These are phyloP conservation scores for Vulpes lagopus DNA, from an alignment of 2,113 vertebrate species.

Conservation along the genomic window DNA sequence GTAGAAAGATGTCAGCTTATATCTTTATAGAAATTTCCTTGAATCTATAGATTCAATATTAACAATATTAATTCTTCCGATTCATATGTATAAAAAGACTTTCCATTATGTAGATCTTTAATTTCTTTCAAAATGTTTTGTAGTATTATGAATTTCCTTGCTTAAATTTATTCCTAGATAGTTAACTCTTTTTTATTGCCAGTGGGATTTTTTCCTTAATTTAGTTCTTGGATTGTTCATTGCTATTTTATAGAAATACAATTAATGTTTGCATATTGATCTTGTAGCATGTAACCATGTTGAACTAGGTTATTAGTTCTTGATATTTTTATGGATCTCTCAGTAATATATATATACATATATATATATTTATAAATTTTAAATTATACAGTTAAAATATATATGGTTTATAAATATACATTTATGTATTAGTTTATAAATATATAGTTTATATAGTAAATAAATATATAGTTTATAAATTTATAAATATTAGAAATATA, in stretches of 20 bases:
- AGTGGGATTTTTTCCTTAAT: background rate
- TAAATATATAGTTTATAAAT: too few species aligned
- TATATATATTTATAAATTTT: too few species aligned
- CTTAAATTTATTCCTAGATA: background rate
- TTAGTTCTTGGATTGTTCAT: background rate
- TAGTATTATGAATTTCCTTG: background rate
- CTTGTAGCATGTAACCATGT: background rate
- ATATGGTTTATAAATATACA: too few species aligned
- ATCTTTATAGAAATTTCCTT: background rate
- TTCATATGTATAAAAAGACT: background rate
- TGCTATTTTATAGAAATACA: background rate
- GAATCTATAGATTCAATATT: background rate
- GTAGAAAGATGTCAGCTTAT: background rate
- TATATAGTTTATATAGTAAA: too few species aligned
- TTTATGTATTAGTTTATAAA: too few species aligned
- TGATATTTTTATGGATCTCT: background rate
- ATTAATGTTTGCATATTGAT: background rate
- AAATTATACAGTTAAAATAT: too few species aligned
- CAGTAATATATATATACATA: background rate
- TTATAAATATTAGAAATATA: background rate
- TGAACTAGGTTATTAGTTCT: background rate
- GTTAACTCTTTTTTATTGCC: background rate
- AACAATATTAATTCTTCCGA: background rate
- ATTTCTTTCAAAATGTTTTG: background rate
- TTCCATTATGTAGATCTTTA: background rate